Evolutionary conservation across 2,113 vertebrate species (phyloP), one percentile per base, ranked within the genome.

Genomic region (Alethe castanea): DNA sequence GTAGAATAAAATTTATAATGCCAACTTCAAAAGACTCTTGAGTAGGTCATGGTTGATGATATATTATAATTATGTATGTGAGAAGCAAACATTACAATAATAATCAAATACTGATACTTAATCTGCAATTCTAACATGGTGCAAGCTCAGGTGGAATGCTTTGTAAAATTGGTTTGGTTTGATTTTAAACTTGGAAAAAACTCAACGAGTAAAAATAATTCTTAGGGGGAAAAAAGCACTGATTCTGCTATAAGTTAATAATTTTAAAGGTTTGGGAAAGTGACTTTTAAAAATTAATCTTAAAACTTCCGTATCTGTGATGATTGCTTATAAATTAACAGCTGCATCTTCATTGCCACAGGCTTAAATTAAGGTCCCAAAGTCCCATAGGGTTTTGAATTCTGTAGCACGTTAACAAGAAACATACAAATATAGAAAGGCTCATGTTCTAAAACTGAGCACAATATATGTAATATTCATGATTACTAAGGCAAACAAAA

Each of bases 271-370:
- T 73, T 90, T 61, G 48, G 29, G 45, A 94, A 92, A 96, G 78
- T 87, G n/a, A 11, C n/a, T 97, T 96, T 97, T 92, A 54, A 87
- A 87, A 78, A 85, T 87, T 87, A 60, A 86, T 82, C 45, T 84
- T 95, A 33, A 86, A 76, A 60, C 50, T 97, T 96, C 90, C 95
- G 85, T 93, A 94, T 81, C 87, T 94, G 31, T 81, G 48, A 92
- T 97, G 94, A 97, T 96, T 97, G 92, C 94, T 97, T 97, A 82
- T 77, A 90, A 97, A 96, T 89, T 95, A 98, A 94, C 93, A 98
- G 88, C 96, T 98, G 94, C 77, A 96, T 97, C 94, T 96, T 96
- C 88, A 33, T 82, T 94, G 86, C 94, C 91, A 94, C 74, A 94
- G 95, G 92, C 95, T 98, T 97, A 96, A 96, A 96, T 97, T 95